Percentiles rank a stretch among this genome's conserved stretches.
phyloP scores from a whole-genome alignment of 2,113 vertebrate species.

The Dromas ardeola region DNA sequence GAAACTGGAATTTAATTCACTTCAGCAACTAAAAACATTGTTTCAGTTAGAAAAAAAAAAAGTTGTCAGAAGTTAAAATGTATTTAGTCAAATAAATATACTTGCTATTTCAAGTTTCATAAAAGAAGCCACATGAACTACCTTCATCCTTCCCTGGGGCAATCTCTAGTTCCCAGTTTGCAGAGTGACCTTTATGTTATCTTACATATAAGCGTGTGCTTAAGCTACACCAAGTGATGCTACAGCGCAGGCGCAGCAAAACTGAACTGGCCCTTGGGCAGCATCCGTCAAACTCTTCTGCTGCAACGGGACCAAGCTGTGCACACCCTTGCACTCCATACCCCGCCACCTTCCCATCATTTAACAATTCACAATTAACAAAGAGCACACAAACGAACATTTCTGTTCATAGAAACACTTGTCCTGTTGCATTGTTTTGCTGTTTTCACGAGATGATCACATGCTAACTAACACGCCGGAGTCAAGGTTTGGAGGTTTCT shows the following conservation, averaged over 20 bases:
- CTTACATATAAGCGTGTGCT: background rate
- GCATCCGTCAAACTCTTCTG: background rate
- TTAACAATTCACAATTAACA: background rate
- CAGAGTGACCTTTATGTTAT: background rate
- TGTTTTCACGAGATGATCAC: background rate
- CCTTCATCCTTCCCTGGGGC: background rate
- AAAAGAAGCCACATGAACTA: background rate
- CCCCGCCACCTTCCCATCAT: background rate
- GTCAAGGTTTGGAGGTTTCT: background rate
- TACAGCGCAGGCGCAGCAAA: background rate
- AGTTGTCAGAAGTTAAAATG: background rate
- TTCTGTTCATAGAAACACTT: background rate
- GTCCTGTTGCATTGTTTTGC: background rate
- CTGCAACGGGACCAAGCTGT: background rate
- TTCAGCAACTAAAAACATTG: background rate
- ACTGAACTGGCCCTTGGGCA: background rate
- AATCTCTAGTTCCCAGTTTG: background rate
- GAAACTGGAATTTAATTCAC: background rate
- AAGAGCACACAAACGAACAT: background rate
- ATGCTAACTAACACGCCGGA: background rate
- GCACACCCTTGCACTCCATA: background rate
- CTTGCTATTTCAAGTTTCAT: background rate
- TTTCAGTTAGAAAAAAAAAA: background rate
- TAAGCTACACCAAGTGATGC: background rate
- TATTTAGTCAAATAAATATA: background rate